Evolutionary conservation across 1,140 invertebrate genomes (phyloP).

Genomic region (Proales similis): DNA sequence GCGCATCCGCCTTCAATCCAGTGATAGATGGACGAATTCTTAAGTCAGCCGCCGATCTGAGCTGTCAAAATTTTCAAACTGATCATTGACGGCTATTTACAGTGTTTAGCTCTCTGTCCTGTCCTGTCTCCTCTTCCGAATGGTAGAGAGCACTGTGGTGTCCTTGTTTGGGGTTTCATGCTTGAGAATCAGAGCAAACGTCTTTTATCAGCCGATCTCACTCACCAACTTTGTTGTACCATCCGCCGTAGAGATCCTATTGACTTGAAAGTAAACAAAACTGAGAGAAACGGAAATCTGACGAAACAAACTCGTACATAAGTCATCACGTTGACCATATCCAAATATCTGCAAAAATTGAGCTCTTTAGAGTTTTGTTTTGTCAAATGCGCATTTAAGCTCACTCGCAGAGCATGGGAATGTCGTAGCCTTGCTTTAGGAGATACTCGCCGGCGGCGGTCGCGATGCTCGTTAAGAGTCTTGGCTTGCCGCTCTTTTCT

Average conservation of each 20-base stretch:
- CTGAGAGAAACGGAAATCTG: neutral
- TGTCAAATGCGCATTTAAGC: neutral
- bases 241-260: constrained; percentile 37
- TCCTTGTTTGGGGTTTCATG: too few species aligned
- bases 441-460: constrained; percentile 57
- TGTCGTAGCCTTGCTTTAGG: constrained; percentile 52
- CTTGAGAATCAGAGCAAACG: too few species aligned
- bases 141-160: constrained; percentile 34
- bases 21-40: constrained; percentile 35
- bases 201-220: too few species aligned
- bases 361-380: neutral
- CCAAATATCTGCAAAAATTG: constrained; percentile 20
- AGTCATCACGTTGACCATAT: constrained; percentile 38
- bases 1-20: constrained; percentile 35
- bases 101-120: constrained; percentile 35
- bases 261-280: constrained; percentile 4
- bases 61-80: neutral
- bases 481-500: constrained; percentile 44
- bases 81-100: neutral
- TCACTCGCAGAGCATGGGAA: constrained; percentile 60
- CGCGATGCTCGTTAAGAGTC: constrained; percentile 57
- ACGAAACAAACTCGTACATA: constrained; percentile 10
- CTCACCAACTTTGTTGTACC: constrained; percentile 38
- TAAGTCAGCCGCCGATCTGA: neutral
- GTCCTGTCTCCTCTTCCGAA: constrained; percentile 17